Evolutionary conservation across 1,140 invertebrate genomes (phyloP).

Genomic region (Platyscapa corneri): DNA sequence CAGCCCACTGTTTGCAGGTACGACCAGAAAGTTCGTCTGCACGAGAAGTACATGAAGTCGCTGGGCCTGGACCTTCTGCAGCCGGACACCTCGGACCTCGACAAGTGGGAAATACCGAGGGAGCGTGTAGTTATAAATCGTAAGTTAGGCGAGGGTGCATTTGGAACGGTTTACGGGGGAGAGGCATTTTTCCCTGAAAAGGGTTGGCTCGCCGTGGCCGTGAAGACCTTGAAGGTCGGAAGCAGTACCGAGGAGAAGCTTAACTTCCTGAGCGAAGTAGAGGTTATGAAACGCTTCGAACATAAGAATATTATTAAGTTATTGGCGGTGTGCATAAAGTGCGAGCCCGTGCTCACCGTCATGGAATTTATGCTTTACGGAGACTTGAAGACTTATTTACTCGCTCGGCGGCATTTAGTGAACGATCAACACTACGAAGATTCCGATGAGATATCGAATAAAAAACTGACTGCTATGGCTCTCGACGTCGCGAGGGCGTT

Average conservation of each 20-base stretch:
- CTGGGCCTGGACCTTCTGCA: constrained; percentile 80
- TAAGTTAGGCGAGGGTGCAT: constrained; percentile 91
- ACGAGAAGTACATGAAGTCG: constrained; percentile 83
- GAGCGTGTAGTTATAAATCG: constrained; percentile 92
- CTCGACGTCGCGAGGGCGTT: constrained; percentile 90
- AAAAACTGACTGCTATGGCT: constrained; percentile 88
- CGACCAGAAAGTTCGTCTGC: constrained; percentile 81
- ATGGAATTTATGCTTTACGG: constrained; percentile 97
- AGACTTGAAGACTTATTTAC: constrained; percentile 90
- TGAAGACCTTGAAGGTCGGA: constrained; percentile 91
- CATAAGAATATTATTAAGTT: constrained; percentile 93
- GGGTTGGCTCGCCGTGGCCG: constrained; percentile 91
- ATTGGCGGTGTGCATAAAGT: constrained; percentile 88
- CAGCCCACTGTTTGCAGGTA: constrained; percentile 75
- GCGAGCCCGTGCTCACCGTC: constrained; percentile 90
- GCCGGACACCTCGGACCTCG: constrained; percentile 76
- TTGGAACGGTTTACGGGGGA: constrained; percentile 91
- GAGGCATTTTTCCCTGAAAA: constrained; percentile 82
- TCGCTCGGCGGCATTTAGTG: constrained; percentile 88
- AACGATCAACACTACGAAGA: constrained; percentile 80
- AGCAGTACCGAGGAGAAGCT: constrained; percentile 89
- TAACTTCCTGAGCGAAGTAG: constrained; percentile 95
- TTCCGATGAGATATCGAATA: constrained; percentile 84
- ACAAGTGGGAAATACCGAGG: constrained; percentile 90
- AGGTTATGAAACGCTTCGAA: constrained; percentile 93